These are phyloP conservation scores for Orchesella cincta DNA, from an alignment of 1,140 invertebrate species.

Conservation along the genomic window DNA sequence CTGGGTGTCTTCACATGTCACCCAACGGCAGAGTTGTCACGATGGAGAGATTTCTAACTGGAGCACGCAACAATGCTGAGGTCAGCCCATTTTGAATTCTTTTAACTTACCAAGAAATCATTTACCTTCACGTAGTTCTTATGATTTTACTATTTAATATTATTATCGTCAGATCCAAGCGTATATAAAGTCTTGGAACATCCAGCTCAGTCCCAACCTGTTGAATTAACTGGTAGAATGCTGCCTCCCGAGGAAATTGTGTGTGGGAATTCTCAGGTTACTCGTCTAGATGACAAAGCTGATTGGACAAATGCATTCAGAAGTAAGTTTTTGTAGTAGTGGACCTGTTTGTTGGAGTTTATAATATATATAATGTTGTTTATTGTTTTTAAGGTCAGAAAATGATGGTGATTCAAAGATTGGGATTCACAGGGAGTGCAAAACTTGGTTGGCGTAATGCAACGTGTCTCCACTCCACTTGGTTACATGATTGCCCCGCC, in stretches of 20 bases:
- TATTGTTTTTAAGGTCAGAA: not conserved
- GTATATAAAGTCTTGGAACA: constrained; percentile 80
- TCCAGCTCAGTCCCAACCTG: constrained; percentile 66
- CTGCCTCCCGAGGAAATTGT: constrained; percentile 68
- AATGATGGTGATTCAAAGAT: constrained; percentile 33
- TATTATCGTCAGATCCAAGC: no score
- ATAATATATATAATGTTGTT: not conserved
- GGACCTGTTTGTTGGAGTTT: not conserved
- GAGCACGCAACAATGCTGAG: not conserved
- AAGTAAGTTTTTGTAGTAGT: not conserved
- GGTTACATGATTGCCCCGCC: constrained; percentile 35
- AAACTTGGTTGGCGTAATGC: constrained; percentile 33
- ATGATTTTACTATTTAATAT: not conserved
- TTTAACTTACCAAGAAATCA: not conserved
- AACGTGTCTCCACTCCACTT: constrained; percentile 37
- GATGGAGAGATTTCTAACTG: not conserved
- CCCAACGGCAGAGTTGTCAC: constrained; percentile 48
- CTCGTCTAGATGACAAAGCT: not conserved
- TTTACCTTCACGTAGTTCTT: not conserved
- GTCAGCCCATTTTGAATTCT: not conserved
- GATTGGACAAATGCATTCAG: constrained; percentile 26
- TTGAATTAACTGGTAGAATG: constrained; percentile 66
- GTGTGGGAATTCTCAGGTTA: constrained; percentile 61
- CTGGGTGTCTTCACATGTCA: constrained; percentile 55
- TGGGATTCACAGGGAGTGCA: constrained; percentile 32